Base-by-base conservation (phyloP, 1,140 invertebrate species). In the Leptopilina clavipes region DNA sequence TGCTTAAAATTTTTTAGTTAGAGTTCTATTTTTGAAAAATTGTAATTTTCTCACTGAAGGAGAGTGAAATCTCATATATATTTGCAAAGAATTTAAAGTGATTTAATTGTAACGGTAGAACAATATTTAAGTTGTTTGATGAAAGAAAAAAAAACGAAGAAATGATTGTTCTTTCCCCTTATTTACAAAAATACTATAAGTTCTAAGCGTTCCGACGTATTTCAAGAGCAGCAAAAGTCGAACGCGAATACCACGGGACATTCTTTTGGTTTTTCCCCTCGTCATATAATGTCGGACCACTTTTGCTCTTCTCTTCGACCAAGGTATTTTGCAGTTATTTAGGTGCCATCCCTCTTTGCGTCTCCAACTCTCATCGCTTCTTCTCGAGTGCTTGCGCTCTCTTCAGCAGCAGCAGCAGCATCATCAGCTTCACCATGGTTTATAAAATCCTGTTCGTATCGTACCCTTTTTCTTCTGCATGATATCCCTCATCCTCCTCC, bases 331-430 rank as follows among this genome's bases (percentile, higher is more conserved):
- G 70, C 52, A 76, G 77, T 78, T 54, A 71, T 79, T 75, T 75
- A 76, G 54, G 76, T 45, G 79, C 71, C 71, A 78, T 75, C 70
- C 70, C 48, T 76, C 72, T 78, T 75, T 65, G 76, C 74, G 74
- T 78, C 76, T 78, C 74, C 5, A 2, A 22, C 17, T 25, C 71
- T 25, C 71, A 12, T 73, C 44, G 43, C 74, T 40, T 40, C 37
- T 40, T 40, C 37, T 8, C 37, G 6, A 31, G 25, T 31, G 25
- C 25, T 31, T 31, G 25, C 25, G 1, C 25, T 31, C 25, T 31
- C 6, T 6, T 31, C 25, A 31, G 25, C 25, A 31, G 6, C 25
- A 31, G 25, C 25, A 31, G 25, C 40, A 71, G n/a, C 22, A 11
- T 22, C 56, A 12, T 65, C 19, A 31, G 22, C 22, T 31, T 65